Percentiles rank a stretch among this genome's conserved stretches.
These are phyloP conservation scores for Hoplostethus atlanticus DNA, from an alignment of 2,797 vertebrate genomes.

Conservation along the genomic window DNA sequence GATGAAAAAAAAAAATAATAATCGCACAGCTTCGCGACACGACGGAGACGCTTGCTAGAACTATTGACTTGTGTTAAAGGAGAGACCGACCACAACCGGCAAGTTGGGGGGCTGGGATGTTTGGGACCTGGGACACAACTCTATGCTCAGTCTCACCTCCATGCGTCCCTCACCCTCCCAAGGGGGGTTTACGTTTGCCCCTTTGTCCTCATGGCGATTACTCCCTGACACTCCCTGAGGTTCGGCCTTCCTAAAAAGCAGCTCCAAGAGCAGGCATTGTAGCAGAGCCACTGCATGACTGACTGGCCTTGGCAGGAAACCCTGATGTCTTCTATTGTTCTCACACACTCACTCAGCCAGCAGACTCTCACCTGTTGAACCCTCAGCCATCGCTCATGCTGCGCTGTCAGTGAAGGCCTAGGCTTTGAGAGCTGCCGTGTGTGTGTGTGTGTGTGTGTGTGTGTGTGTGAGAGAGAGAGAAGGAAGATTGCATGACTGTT, in stretches of 20 bases:
- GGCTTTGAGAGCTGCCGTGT: constrained; percentile 54
- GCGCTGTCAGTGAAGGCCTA: constrained; percentile 70
- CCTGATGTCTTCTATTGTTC: constrained; percentile 74
- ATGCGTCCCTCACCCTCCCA: too few species aligned
- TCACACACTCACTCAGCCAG: constrained; percentile 70
- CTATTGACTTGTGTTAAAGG: constrained; percentile 20
- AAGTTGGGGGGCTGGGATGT: neutral
- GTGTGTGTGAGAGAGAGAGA: constrained; percentile 4
- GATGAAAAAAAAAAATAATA: constrained; percentile 43
- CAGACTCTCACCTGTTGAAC: constrained; percentile 82
- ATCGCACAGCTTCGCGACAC: neutral
- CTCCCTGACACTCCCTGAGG: constrained; percentile 32
- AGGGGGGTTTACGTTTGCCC: too few species aligned
- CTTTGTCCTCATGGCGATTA: too few species aligned
- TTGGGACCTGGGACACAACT: neutral
- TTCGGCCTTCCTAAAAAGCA: constrained; percentile 40
- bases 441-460: constrained; percentile 36
- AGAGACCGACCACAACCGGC: constrained; percentile 8
- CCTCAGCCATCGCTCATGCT: constrained; percentile 78
- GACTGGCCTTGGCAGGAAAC: constrained; percentile 72
- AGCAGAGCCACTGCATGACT: constrained; percentile 57
- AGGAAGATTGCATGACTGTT: constrained; percentile 22
- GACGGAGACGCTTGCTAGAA: constrained; percentile 40
- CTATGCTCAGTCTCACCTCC: neutral
- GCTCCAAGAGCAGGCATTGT: constrained; percentile 48